Evolutionary conservation across 2,888 invertebrate genomes (phyloP).

Genomic region (Callyntrura sp.): DNA sequence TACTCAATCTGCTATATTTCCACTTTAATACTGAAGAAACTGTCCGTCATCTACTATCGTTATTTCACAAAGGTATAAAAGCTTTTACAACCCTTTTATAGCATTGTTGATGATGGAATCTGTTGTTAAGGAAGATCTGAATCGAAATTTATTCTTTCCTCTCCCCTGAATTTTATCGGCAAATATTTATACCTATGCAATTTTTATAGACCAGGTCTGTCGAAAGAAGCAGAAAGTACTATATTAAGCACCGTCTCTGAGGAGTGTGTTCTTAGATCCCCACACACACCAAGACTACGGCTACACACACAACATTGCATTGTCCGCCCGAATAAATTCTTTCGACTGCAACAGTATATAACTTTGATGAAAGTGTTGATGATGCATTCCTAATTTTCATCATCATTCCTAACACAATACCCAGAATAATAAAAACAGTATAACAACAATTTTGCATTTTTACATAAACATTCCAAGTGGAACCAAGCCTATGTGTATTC

Average conservation of each 20-base stretch:
- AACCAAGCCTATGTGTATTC: too few species aligned
- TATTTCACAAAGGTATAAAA: not conserved
- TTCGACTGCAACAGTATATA: constrained; percentile 54
- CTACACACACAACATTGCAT: not conserved
- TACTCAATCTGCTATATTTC: not conserved
- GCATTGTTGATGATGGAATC: constrained; percentile 13
- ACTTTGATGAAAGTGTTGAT: constrained; percentile 13
- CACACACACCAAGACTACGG: not conserved
- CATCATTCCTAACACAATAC: not conserved
- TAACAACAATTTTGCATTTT: not conserved
- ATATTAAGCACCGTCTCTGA: not conserved
- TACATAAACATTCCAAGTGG: not conserved
- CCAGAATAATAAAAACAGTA: not conserved
- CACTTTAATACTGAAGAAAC: not conserved
- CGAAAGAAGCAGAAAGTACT: constrained; percentile 20
- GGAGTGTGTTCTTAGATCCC: not conserved
- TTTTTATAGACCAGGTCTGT: constrained; percentile 28
- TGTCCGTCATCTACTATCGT: constrained; percentile 21
- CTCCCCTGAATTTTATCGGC: constrained; percentile 37
- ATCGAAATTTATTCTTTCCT: constrained; percentile 54
- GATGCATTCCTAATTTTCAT: constrained; percentile 50
- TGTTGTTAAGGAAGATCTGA: constrained; percentile 34
- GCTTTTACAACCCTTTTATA: constrained; percentile 21
- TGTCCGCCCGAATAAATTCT: constrained; percentile 11
- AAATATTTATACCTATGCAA: constrained; percentile 43